Conservation (phyloP, 2,797 vertebrate species). For the Halcyon badia region DNA sequence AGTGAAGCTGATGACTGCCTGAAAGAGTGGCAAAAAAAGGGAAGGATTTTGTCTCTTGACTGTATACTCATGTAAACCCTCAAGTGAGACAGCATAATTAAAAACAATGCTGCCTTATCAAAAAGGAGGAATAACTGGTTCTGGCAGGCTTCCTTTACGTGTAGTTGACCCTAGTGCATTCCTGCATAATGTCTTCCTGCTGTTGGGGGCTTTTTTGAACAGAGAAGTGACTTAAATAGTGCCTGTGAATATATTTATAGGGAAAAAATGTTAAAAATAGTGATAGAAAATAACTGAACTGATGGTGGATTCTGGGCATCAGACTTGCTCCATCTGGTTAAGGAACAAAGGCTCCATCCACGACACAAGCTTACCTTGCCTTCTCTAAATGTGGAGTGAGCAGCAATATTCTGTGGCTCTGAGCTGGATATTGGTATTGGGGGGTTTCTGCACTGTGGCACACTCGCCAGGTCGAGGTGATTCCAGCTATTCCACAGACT, state of each 20-base stretch:
- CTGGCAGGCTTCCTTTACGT: not conserved
- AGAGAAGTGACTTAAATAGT: not conserved
- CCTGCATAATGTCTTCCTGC: not conserved
- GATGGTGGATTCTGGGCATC: not conserved
- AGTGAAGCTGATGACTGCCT: not conserved
- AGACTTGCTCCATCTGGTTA: not conserved
- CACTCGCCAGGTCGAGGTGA: not conserved
- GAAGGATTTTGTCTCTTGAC: not conserved
- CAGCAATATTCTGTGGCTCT: not conserved
- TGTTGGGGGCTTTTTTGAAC: not conserved
- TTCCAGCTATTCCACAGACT: not conserved
- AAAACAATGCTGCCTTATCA: not conserved
- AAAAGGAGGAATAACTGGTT: not conserved
- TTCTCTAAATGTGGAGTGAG: not conserved
- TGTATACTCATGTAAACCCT: not conserved
- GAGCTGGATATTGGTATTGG: not conserved
- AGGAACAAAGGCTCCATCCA: not conserved
- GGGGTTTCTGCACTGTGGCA: not conserved
- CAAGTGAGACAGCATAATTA: not conserved
- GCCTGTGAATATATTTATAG: not conserved
- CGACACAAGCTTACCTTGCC: not conserved
- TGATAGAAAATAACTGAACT: not conserved
- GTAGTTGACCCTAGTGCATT: not conserved
- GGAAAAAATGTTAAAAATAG: not conserved
- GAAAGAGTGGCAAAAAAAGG: not conserved